These are phyloP conservation scores for Megamerina dolium DNA, from an alignment of 2,888 invertebrate species.

Conservation along the genomic window DNA sequence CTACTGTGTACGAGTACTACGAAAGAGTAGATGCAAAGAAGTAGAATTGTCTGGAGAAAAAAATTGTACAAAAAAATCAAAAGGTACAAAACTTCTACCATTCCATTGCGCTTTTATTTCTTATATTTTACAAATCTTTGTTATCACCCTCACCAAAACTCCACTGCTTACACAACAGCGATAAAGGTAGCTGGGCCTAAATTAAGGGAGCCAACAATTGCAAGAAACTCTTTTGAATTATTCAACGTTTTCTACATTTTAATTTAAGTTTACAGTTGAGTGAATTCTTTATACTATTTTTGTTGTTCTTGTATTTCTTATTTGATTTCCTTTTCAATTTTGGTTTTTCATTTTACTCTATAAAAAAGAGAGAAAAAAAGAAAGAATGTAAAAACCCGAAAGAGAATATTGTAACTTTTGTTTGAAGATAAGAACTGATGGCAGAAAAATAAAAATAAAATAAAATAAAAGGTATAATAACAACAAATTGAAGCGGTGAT, in stretches of 20 bases:
- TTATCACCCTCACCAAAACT: too few relatives aligned
- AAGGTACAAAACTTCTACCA: background rate
- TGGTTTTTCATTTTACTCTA: background rate
- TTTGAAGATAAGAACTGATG: background rate
- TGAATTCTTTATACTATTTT: background rate
- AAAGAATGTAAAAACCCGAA: too few relatives aligned
- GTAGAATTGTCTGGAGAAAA: background rate
- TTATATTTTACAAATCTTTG: too few relatives aligned
- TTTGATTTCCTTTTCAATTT: background rate
- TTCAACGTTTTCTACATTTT: constrained; percentile 17
- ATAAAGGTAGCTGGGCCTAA: too few relatives aligned
- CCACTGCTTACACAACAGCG: too few relatives aligned
- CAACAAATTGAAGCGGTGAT: background rate
- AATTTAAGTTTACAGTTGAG: constrained; percentile 17
- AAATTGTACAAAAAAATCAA: background rate
- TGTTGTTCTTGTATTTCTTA: background rate
- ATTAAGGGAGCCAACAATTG: background rate
- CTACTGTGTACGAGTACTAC: too few relatives aligned
- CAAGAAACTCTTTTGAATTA: constrained; percentile 12
- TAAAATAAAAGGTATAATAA: background rate
- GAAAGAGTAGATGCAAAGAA: background rate
- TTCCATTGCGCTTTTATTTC: background rate
- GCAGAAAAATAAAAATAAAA: background rate
- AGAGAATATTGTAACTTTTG: constrained; percentile 15
- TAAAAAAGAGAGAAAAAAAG: background rate